A percentile compares a stretch with the other conserved stretches of the same genome.
phyloP scores from a whole-genome alignment of 2,113 vertebrate genomes.

The Formicarius rufipectus region DNA sequence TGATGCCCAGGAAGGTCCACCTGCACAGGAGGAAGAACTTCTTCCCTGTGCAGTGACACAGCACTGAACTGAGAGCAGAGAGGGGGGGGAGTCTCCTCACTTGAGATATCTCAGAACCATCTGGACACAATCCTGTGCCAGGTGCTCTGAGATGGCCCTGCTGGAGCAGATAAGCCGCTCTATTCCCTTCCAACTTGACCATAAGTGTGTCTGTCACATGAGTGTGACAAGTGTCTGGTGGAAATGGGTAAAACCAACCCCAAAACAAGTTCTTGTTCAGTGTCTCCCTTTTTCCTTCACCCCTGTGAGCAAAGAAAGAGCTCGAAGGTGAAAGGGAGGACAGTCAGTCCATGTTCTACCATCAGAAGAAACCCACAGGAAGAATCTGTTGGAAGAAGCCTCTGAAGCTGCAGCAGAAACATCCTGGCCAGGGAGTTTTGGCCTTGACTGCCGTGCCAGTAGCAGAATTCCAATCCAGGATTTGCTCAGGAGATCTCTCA shows the following conservation, averaged over 20 bases:
- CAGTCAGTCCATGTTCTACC: not conserved
- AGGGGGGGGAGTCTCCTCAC: no score
- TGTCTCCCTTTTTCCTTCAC: not conserved
- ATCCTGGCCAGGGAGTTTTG: not conserved
- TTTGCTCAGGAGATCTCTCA: not conserved
- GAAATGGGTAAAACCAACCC: not conserved
- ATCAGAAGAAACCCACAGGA: not conserved
- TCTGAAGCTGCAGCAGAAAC: not conserved
- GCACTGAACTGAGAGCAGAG: no score
- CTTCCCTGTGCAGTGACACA: no score
- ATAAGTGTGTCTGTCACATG: rapidly evolving
- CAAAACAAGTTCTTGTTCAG: not conserved
- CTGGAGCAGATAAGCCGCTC: not conserved
- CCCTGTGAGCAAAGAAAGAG: not conserved
- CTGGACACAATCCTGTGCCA: no score
- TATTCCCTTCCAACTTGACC: not conserved
- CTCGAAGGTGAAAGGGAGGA: not conserved
- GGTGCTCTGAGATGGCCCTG: no score
- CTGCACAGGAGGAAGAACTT: no score
- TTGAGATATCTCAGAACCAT: no score
- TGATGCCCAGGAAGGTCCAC: no score
- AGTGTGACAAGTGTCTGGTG: not conserved
- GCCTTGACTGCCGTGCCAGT: rapidly evolving
- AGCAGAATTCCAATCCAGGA: not conserved
- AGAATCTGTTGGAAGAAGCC: not conserved